Conservation (phyloP, 2,888 invertebrate genomes). For the Craniophora ligustri region DNA sequence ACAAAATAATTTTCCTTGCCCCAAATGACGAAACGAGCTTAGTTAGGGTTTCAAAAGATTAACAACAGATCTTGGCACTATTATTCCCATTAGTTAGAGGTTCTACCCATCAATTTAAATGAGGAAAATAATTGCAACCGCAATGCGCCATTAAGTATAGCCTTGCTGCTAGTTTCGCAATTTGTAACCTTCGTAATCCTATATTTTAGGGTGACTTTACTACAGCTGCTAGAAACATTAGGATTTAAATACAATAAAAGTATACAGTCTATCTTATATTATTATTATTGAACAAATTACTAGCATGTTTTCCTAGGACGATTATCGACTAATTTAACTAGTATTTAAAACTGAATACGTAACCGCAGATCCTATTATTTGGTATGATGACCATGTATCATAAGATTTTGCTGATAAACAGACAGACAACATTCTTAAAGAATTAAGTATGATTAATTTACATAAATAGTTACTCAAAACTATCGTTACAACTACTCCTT, state of each 20-base stretch:
- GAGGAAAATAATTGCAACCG: conserved; percentile 48
- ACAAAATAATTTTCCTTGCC: conserved; percentile 21
- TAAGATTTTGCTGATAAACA: too few relatives aligned
- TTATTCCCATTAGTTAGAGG: conserved; percentile 65
- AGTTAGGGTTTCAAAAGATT: conserved; percentile 19
- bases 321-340: too few relatives aligned
- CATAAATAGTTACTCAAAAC: too few relatives aligned
- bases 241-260: background rate
- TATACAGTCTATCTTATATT: too few relatives aligned
- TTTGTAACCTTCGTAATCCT: conserved; percentile 26
- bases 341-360: too few relatives aligned
- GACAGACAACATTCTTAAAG: too few relatives aligned
- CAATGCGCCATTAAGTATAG: conserved; percentile 34
- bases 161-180: conserved; percentile 24
- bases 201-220: conserved; percentile 9
- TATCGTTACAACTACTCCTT: conserved; percentile 13
- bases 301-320: too few relatives aligned
- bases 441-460: too few relatives aligned
- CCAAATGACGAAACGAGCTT: conserved; percentile 31
- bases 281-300: too few relatives aligned
- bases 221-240: too few relatives aligned
- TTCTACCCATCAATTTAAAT: conserved; percentile 43
- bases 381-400: too few relatives aligned
- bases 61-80: conserved; percentile 29
- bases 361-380: too few relatives aligned